These are phyloP conservation scores for Eulithis testata DNA, from an alignment of 2,888 invertebrate species.

Conservation along the genomic window DNA sequence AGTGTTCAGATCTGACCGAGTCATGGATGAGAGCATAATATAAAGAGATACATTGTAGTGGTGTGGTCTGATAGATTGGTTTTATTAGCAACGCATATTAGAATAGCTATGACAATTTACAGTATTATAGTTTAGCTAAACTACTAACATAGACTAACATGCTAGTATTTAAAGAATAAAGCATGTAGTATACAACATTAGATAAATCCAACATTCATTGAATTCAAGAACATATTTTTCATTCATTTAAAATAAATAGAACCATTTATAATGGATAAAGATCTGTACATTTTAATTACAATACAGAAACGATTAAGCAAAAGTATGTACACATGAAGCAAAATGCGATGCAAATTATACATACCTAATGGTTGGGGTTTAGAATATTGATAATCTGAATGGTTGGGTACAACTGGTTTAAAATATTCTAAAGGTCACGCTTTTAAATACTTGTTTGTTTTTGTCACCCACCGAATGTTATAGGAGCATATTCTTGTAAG, in stretches of 20 bases:
- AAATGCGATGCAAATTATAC: constrained; percentile 10
- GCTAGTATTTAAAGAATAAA: too few relatives aligned
- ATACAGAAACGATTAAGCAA: neutral
- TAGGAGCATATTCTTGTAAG: constrained; percentile 11
- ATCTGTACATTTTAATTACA: neutral
- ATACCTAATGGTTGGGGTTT: neutral
- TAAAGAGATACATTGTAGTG: constrained; percentile 6
- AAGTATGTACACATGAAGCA: constrained; percentile 4
- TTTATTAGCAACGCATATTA: neutral
- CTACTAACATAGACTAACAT: neutral
- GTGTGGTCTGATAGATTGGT: constrained; percentile 9
- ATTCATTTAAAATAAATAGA: constrained; percentile 12
- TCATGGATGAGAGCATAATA: neutral
- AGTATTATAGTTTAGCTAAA: neutral
- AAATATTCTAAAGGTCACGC: constrained; percentile 22
- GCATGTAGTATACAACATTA: neutral
- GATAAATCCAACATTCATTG: constrained; percentile 6
- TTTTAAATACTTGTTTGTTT: constrained; percentile 9
- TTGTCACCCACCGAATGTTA: neutral
- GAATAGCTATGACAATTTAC: neutral
- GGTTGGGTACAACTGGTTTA: constrained; percentile 16
- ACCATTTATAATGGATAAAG: constrained; percentile 1
- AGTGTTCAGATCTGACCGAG: neutral
- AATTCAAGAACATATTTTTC: constrained; percentile 7
- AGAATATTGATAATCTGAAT: neutral